phyloP scores from a whole-genome alignment of 2,888 invertebrate genomes.

The Spisula subtruncata region DNA sequence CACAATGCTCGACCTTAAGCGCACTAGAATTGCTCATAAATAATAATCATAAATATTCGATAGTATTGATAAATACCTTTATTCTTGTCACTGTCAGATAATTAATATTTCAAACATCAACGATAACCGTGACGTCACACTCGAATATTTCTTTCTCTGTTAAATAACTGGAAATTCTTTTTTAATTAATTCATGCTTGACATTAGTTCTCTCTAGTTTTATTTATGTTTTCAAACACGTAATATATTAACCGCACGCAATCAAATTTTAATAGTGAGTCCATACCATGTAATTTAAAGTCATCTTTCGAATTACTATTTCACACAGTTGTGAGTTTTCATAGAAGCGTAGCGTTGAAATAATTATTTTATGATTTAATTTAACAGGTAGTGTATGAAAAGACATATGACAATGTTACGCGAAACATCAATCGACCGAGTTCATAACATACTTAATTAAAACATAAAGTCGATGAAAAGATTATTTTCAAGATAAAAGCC shows the following conservation, averaged over 20 bases:
- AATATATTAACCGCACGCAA: constrained; percentile 9
- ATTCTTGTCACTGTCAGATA: not conserved
- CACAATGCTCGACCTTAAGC: too few species aligned
- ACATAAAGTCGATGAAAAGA: not conserved
- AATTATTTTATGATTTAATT: constrained; percentile 21
- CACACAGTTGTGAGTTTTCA: not conserved
- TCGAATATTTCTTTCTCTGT: not conserved
- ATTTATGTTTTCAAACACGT: not conserved
- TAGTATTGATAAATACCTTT: too few species aligned
- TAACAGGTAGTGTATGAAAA: not conserved
- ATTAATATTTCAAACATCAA: not conserved
- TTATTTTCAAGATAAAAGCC: not conserved
- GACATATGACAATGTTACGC: not conserved
- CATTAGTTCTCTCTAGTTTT: not conserved
- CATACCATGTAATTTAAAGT: not conserved
- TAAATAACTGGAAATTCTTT: not conserved
- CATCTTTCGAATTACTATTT: not conserved
- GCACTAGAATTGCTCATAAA: too few species aligned
- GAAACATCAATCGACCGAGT: not conserved
- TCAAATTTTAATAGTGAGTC: constrained; percentile 7
- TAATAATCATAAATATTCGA: too few species aligned
- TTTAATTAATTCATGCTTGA: not conserved
- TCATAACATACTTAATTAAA: not conserved
- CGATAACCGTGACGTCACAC: not conserved
- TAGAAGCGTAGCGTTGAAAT: not conserved